These are phyloP conservation scores for Euzophera pinguis DNA, from an alignment of 2,888 invertebrate species.

Conservation along the genomic window DNA sequence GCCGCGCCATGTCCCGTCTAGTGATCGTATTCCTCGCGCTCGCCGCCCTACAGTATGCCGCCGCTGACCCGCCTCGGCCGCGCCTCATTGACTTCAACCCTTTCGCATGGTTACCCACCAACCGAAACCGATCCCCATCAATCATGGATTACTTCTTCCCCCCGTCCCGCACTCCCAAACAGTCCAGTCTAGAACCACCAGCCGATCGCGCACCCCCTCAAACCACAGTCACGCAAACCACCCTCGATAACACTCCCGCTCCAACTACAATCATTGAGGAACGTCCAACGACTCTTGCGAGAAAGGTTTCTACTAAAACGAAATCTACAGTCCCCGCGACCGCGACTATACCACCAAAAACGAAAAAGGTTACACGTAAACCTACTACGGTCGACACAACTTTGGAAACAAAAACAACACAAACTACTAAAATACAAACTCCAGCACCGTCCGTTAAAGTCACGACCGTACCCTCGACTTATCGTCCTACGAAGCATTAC, in stretches of 20 bases:
- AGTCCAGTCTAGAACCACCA: constrained; percentile 65
- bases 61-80: constrained; percentile 56
- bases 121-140: constrained; percentile 65
- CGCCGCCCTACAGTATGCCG: constrained; percentile 27
- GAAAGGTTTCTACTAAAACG: constrained; percentile 63
- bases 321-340: constrained; percentile 62
- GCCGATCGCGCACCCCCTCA: constrained; percentile 62
- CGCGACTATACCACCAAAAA: constrained; percentile 58
- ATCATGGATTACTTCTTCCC: constrained; percentile 77
- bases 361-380: constrained; percentile 60
- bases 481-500: constrained; percentile 74
- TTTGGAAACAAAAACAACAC: constrained; percentile 53
- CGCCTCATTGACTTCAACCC: constrained; percentile 71
- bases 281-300: constrained; percentile 57
- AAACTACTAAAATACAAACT: constrained; percentile 49
- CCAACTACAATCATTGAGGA: constrained; percentile 57
- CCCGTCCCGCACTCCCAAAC: constrained; percentile 73
- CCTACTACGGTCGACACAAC: constrained; percentile 54
- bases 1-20: constrained; percentile 64
- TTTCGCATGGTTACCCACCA: constrained; percentile 70
- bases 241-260: constrained; percentile 46
- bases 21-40: constrained; percentile 61
- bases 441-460: constrained; percentile 46
- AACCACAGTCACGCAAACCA: constrained; percentile 32
- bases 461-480: constrained; percentile 49